Conservation (phyloP, 2,888 invertebrate genomes). For the Lysandra coridon region DNA sequence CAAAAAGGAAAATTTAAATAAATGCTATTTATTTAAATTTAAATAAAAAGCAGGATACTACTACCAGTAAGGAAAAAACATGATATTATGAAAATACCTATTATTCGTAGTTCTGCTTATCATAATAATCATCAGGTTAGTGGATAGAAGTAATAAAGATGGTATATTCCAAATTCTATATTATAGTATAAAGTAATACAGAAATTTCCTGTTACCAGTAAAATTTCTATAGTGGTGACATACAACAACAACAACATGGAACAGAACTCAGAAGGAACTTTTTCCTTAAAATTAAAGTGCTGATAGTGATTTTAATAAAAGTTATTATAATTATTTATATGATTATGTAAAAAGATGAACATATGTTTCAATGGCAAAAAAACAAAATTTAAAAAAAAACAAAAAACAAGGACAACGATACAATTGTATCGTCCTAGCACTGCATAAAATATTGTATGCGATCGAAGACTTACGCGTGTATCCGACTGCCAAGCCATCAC, state of each 20-base stretch:
- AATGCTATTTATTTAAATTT: no score
- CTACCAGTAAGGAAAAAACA: no score
- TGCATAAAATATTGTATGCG: neutral
- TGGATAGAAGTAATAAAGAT: no score
- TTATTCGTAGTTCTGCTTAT: no score
- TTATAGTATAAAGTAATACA: neutral
- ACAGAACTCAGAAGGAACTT: neutral
- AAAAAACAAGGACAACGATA: slow-evolving; percentile 22
- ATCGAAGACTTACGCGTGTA: slow-evolving; percentile 68
- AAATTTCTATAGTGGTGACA: neutral
- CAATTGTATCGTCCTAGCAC: slow-evolving; percentile 2
- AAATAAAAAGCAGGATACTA: no score
- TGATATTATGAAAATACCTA: no score
- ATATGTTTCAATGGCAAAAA: slow-evolving; percentile 19
- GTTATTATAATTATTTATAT: neutral
- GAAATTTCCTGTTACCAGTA: neutral
- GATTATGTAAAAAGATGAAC: neutral
- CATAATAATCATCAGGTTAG: no score
- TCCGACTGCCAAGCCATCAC: slow-evolving; percentile 81
- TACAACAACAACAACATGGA: neutral
- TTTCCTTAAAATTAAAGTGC: neutral
- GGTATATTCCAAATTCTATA: no score
- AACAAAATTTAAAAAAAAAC: neutral
- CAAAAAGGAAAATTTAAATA: no score
- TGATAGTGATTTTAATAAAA: neutral